These are phyloP conservation scores for Dendropsophus ebraccatus DNA, from an alignment of 2,113 vertebrate genomes.

Conservation along the genomic window DNA sequence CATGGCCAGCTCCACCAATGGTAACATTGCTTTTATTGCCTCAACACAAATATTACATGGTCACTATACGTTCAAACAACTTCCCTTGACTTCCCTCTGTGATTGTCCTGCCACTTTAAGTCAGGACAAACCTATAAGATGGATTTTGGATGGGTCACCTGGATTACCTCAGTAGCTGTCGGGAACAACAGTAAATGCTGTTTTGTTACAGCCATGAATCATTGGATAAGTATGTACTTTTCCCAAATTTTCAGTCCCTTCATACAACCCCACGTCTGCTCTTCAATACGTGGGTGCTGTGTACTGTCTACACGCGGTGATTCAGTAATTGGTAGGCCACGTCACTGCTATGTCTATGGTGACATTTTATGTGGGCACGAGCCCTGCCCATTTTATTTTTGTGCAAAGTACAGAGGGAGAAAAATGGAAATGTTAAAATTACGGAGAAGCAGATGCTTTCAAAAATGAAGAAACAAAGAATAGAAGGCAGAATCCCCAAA, in stretches of 20 bases:
- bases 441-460: background rate
- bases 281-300: background rate
- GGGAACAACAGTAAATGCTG: background rate
- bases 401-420: background rate
- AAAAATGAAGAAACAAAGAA: background rate
- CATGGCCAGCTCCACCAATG: too few species aligned
- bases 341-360: background rate
- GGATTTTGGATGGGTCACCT: background rate
- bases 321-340: background rate
- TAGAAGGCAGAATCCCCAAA: background rate
- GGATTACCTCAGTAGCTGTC: background rate
- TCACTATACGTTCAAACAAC: too few species aligned
- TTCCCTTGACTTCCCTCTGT: too few species aligned
- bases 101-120: background rate
- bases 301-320: background rate
- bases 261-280: background rate
- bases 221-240: background rate
- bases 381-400: background rate
- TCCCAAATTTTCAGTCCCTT: background rate
- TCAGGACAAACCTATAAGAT: background rate
- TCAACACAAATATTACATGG: too few species aligned
- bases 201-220: background rate
- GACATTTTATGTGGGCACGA: constrained; percentile 13
- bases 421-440: background rate
- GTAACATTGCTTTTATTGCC: too few species aligned